A percentile compares a stretch with the other conserved stretches of the same genome.
Conservation (phyloP, 64 coral and sea anemone genomes). For the Catalaphyllia jardinei region DNA sequence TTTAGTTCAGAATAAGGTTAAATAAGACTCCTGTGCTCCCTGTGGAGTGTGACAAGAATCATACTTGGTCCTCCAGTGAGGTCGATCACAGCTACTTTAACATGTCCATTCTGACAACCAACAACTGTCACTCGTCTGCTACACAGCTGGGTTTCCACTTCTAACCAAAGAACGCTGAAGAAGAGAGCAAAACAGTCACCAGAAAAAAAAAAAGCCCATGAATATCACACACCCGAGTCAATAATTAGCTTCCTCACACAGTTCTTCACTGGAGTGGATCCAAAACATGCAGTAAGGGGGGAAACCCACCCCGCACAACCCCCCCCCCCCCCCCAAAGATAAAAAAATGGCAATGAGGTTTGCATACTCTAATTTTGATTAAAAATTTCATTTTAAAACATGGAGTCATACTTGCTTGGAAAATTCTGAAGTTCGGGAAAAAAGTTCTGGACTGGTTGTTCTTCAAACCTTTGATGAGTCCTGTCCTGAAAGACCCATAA, state of each 20-base stretch:
- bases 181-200: neutral
- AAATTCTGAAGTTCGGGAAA: conserved; percentile 75
- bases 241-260: no score
- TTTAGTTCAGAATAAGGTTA: no score
- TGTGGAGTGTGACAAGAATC: neutral
- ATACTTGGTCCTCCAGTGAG: conserved; percentile 35
- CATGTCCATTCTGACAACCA: conserved; percentile 68
- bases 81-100: conserved; percentile 44
- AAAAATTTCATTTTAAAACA: neutral
- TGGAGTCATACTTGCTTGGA: conserved; percentile 63
- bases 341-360: neutral
- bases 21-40: neutral
- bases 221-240: no score
- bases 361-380: no score
- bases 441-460: conserved; percentile 30
- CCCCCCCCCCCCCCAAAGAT: no score
- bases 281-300: neutral
- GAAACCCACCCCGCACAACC: neutral
- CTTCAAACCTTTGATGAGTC: conserved; percentile 47
- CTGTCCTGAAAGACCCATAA: conserved; percentile 23
- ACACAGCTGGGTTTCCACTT: conserved; percentile 16
- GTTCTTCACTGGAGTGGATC: neutral
- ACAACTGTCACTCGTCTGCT: conserved; percentile 41
- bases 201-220: no score
- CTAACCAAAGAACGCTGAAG: conserved; percentile 68